Evolutionary conservation across 2,888 invertebrate genomes (phyloP), one percentile per base, ranked within the genome.

Genomic region (Lagria hirta): DNA sequence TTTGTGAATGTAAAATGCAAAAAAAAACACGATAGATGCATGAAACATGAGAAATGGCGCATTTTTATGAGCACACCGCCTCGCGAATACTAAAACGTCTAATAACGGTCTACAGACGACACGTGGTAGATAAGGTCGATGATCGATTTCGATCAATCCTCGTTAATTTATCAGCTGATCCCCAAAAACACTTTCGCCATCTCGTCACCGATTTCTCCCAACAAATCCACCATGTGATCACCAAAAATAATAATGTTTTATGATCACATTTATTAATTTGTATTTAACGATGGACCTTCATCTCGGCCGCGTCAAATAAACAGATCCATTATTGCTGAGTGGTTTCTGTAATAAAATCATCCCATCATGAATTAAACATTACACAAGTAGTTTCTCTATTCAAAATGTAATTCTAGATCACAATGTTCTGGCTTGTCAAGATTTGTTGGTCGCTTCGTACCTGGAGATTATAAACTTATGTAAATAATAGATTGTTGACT

Each of bases 331-430:
- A 35, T 24, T 18, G 26, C 27, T 27, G 27, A 36, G 36, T 36
- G 36, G 17, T 35, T 27, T 36, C 18, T 11, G 36, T 36, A 36
- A 36, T 26, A 36, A 36, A 36, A 37, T 28, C 37, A 21, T 37
- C 18, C 28, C 28, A 28, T n/a, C 26, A 34, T 35, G 35, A 35
- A 35, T 35, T 26, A 35, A 23, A 35, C 35, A 35, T 35, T 6
- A 1, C 11, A n/a, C n/a, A n/a, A n/a, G n/a, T n/a, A n/a, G n/a
- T n/a, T n/a, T 8, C 16, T 27, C 22, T 16, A 17, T 16, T 16
- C 7, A 18, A 12, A 16, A 21, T 17, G 34, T 34, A 34, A 34
- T 34, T 5, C 15, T 15, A 34, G 34, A 34, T 23, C 22, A 15
- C 34, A n/a, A 20, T n/a, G 12, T 21, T 18, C 6, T 8, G 26